Evolutionary conservation across 2,113 vertebrate genomes (phyloP).

Genomic region (Casuarius casuarius): DNA sequence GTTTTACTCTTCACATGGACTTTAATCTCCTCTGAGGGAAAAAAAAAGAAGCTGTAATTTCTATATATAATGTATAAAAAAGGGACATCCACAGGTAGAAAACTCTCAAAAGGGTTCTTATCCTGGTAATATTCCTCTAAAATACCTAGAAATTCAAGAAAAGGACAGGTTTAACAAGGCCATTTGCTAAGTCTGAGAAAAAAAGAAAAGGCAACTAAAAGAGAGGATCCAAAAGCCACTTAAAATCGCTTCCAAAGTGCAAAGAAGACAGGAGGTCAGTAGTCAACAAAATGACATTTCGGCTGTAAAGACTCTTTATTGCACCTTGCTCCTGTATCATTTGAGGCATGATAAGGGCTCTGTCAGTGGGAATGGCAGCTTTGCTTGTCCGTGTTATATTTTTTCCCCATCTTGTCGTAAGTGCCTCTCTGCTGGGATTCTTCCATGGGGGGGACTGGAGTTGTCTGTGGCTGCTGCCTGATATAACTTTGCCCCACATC

Average conservation of each 20-base stretch:
- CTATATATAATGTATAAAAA: background rate
- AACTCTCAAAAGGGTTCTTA: background rate
- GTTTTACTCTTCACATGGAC: background rate
- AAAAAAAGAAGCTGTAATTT: background rate
- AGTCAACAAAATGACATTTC: constrained; percentile 59
- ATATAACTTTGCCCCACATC: background rate
- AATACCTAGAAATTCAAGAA: background rate
- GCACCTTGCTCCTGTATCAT: background rate
- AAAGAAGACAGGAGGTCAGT: constrained; percentile 29
- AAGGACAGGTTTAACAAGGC: constrained; percentile 10
- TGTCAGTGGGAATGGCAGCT: constrained; percentile 12
- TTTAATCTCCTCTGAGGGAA: background rate
- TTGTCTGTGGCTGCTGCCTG: background rate
- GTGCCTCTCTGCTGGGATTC: background rate
- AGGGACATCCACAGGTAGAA: background rate
- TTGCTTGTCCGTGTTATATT: background rate
- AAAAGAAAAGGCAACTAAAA: background rate
- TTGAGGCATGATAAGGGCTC: background rate
- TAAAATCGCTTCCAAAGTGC: constrained; percentile 46
- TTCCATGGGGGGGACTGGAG: background rate
- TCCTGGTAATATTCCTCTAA: background rate
- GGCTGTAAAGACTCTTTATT: constrained; percentile 14
- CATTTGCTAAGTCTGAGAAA: background rate
- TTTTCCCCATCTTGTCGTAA: background rate
- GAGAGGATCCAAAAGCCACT: constrained; percentile 9